phyloP scores from a whole-genome alignment of 2,888 invertebrate species.

The Drepanosiphum platanoidis region DNA sequence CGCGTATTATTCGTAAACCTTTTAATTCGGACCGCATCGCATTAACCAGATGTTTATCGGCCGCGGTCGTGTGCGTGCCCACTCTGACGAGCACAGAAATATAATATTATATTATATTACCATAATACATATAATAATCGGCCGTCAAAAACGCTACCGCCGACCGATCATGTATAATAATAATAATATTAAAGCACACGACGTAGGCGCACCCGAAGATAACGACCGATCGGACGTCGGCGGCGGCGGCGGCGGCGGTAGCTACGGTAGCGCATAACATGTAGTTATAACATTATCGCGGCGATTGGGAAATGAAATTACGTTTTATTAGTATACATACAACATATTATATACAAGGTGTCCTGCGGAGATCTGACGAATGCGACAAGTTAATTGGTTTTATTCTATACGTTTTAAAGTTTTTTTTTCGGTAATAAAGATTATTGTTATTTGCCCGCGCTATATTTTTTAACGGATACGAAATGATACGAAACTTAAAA shows the following conservation, averaged over 20 bases:
- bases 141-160: conserved; percentile 34
- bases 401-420: too few species aligned
- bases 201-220: conserved; percentile 18
- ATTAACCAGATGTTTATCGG: conserved; percentile 48
- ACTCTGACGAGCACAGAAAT: not conserved
- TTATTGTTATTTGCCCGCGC: too few species aligned
- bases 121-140: conserved; percentile 13
- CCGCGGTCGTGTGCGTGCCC: not conserved
- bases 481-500: too few species aligned
- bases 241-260: not conserved
- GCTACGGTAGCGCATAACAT: not conserved
- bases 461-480: too few species aligned
- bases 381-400: too few species aligned
- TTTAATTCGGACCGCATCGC: conserved; percentile 49
- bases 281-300: not conserved
- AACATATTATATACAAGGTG: too few species aligned
- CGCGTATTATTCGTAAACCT: conserved; percentile 32
- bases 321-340: conserved; percentile 7
- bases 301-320: conserved; percentile 3
- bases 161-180: not conserved
- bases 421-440: too few species aligned
- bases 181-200: not conserved
- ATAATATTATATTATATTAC: not conserved
- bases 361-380: too few species aligned
- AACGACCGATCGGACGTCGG: not conserved